Evolutionary conservation across 2,888 invertebrate genomes (phyloP).

Genomic region (Graphium colonna): DNA sequence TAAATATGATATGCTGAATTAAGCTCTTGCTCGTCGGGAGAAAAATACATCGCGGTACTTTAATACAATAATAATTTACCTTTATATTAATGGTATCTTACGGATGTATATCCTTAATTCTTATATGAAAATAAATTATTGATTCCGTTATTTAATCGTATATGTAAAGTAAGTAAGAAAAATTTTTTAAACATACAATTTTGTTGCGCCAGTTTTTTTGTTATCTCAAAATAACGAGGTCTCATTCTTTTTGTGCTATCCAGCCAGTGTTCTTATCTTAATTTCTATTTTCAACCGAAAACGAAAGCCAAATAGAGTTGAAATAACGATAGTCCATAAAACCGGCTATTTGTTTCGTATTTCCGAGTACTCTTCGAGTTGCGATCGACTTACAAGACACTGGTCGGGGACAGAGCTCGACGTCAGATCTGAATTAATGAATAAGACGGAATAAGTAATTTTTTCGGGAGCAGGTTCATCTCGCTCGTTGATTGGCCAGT

Average conservation of each 20-base stretch:
- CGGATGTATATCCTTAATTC: too few species aligned
- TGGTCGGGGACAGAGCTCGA: neutral
- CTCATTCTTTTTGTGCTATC: neutral
- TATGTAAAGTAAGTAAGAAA: too few species aligned
- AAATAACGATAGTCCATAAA: neutral
- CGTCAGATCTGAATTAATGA: conserved; percentile 9
- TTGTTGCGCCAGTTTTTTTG: neutral
- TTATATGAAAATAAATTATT: too few species aligned
- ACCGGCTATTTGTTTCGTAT: too few species aligned
- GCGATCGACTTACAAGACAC: too few species aligned
- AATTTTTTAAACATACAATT: too few species aligned
- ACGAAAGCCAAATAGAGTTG: neutral
- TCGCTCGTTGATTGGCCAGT: neutral
- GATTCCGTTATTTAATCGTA: too few species aligned
- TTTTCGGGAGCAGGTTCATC: neutral
- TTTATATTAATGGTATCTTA: too few species aligned
- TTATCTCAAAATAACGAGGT: neutral
- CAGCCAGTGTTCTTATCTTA: neutral
- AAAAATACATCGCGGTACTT: too few species aligned
- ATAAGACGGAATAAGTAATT: conserved; percentile 16
- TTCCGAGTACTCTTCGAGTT: neutral
- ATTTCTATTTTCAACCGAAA: neutral
- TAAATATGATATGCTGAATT: too few species aligned
- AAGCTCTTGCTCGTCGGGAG: too few species aligned
- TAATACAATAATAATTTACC: too few species aligned